These are phyloP conservation scores for Cepphus grylle DNA, from an alignment of 2,113 vertebrate genomes.

Conservation along the genomic window DNA sequence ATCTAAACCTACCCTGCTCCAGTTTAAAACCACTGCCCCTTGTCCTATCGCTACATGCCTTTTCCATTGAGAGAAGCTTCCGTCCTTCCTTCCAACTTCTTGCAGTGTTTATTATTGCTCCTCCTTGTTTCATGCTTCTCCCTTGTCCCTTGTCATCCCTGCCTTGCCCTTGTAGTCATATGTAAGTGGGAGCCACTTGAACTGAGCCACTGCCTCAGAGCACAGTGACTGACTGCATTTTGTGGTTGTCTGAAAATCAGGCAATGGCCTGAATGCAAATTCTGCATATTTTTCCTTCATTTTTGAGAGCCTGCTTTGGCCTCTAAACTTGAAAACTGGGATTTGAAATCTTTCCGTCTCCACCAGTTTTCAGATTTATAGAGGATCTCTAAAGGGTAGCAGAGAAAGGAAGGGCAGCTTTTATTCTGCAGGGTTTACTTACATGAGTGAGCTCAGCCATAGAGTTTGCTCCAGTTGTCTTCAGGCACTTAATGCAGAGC, in stretches of 20 bases:
- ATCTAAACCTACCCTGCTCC: no score
- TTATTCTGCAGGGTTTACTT: background rate
- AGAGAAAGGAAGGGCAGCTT: background rate
- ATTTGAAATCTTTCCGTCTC: background rate
- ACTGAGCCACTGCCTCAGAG: background rate
- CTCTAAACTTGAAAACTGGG: background rate
- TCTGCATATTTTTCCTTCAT: background rate
- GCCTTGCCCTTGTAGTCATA: background rate
- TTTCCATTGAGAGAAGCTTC: background rate
- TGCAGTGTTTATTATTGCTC: background rate
- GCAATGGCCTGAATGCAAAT: background rate
- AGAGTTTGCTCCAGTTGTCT: conserved; percentile 2
- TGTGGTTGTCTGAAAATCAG: background rate
- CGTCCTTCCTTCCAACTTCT: background rate
- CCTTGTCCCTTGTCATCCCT: background rate
- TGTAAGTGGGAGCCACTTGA: background rate
- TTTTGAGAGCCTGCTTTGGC: background rate
- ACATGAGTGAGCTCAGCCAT: background rate
- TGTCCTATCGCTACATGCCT: no score
- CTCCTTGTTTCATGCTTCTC: background rate
- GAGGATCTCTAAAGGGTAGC: background rate
- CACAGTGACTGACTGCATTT: background rate
- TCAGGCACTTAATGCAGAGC: background rate
- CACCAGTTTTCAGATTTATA: background rate
- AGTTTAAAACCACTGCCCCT: no score